Base-by-base conservation (phyloP, 30 jellyfish, hydroid and myxozoan species). In the Hydractinia symbiolongicarpus region DNA sequence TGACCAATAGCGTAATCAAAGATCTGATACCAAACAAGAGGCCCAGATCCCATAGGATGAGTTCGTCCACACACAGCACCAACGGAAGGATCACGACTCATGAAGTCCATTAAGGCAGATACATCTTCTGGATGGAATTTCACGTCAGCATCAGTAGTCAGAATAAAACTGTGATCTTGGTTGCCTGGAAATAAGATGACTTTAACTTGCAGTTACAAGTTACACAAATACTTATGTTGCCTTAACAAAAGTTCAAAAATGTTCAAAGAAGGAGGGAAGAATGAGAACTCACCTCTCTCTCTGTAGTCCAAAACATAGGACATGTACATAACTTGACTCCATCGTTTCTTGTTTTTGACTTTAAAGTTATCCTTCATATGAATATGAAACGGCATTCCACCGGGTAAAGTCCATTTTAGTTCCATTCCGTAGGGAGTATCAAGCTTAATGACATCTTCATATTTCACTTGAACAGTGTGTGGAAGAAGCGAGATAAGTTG, bases 301-400 rank as follows among this genome's bases (percentile, higher is more conserved):
- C 94, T 90, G 87, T 20, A 90, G 74, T 90, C 97, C 82, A 90
- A 69, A 4, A 90, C 90, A 54, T 90, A 90, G 5, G 97, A 90
- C 97, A 90, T 90, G 85, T 90, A 90, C 97, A 90, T 90, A 0
- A 90, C 97, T 82, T 90, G 97, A 55, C 95, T 84, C 97, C 97
- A 90, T 49, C 97, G 73, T 67, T 90, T 90, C 87, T 90, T 90
- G 81, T 90, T 90, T 77, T 90, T 90, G 19, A 88, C 96, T 87
- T 90, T 90, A 84, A 79, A 90, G 64, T 90, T 90, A 74, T 90
- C 97, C 67, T 90, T 90, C 61, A 90, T 75, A 54, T 90, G 97
- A 51, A 90, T 82, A 76, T 77, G 86, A 49, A 90, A 90, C 13
- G 87, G 84, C 97, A 90, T 90, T 66, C 95, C 95, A 55, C 97